Evolutionary conservation across 1,140 invertebrate genomes (phyloP).

Genomic region (Sarcophaga peregrina): DNA sequence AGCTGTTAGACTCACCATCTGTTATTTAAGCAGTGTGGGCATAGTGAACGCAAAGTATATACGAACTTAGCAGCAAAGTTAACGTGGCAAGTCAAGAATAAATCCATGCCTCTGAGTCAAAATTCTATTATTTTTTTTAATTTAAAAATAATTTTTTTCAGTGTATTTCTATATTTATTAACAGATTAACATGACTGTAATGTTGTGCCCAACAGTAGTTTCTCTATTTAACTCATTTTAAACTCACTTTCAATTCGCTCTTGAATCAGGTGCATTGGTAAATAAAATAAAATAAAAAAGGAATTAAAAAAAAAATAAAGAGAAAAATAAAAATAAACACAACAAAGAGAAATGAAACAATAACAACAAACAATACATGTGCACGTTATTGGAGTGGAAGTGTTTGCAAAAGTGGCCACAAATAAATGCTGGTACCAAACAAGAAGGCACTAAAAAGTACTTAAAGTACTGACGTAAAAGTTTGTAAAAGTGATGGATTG

Average conservation of each 20-base stretch:
- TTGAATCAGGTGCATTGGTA: background rate
- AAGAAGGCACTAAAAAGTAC: no score
- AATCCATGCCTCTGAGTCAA: no score
- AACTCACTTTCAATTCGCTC: conserved; percentile 10
- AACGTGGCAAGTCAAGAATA: no score
- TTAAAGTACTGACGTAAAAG: no score
- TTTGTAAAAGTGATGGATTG: no score
- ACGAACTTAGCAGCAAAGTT: no score
- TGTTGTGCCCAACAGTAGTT: background rate
- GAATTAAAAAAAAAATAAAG: background rate
- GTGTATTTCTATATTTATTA: background rate
- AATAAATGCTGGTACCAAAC: no score
- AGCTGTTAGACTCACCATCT: no score
- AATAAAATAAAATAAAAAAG: background rate
- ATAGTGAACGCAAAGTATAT: no score
- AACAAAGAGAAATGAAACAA: background rate
- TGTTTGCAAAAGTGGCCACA: background rate
- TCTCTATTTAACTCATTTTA: background rate
- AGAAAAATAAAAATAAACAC: background rate
- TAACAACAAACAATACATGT: background rate
- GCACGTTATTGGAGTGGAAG: background rate
- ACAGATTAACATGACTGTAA: background rate
- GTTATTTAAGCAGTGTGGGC: no score
- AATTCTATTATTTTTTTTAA: no score
- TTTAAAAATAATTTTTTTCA: background rate